Evolutionary conservation across 2,888 invertebrate genomes (phyloP), one percentile per base, ranked within the genome.

Genomic region (Hypomecis punctinalis): DNA sequence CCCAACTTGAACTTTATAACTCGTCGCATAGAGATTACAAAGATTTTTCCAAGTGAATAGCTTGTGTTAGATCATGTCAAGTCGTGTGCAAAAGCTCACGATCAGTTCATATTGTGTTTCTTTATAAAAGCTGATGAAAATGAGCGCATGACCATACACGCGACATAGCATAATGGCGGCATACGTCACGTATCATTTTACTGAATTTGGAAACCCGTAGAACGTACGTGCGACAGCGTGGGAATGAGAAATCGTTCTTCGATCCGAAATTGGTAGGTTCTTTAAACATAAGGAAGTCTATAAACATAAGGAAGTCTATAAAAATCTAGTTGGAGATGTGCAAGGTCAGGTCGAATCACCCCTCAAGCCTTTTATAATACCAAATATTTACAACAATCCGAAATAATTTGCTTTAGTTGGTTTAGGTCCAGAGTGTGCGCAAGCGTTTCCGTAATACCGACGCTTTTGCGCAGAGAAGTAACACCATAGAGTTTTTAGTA

Each of bases 51-150:
- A 5, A 36, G 9, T 53, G 40, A 54, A n/a, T 23, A 33, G 0
- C 9, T 42, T 8, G 70, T 37, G 74, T 48, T 46, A 37, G 63
- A 64, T 35, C n/a, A 67, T 70, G 76, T 73, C 72, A 73, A 61
- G 81, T 79, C 83, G 84, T 81, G 85, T 80, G 84, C 84, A 82
- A 88, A 86, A 86, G 82, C 85, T 87, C 85, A 85, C 83, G 85
- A 85, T 82, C 84, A 79, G 79, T 79, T 79, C 81, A 81, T 63
- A 82, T 83, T 86, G 83, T 88, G 81, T 84, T 84, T 84, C 83
- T 87, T 83, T 88, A 82, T 85, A 86, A 84, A 84, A 79, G 84
- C 78, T 82, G 74, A 84, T 85, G 85, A 88, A 88, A 87, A 88
- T 86, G 85, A 84, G 82, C 74, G 74, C 88, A 88, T 51, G 65